These are phyloP conservation scores for Hirtodrosophila histrioides DNA, from an alignment of 2,888 invertebrate genomes.

Conservation along the genomic window DNA sequence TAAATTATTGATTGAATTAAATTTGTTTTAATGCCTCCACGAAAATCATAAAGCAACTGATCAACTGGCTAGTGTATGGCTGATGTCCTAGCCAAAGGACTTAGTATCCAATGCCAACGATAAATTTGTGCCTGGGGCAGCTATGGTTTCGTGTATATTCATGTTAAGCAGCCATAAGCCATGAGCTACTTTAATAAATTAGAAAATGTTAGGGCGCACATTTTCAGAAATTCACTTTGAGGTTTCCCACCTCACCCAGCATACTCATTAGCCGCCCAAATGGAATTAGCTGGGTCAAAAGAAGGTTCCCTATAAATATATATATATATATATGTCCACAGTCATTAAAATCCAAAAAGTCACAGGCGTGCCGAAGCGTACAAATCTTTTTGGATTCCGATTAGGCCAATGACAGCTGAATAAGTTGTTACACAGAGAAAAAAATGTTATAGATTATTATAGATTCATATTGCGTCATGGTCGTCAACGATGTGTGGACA, in stretches of 20 bases:
- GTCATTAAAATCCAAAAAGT: conserved; percentile 17
- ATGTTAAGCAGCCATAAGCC: conserved; percentile 48
- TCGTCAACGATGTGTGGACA: not conserved
- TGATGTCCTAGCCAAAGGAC: too few species aligned
- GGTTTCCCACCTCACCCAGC: not conserved
- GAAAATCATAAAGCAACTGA: too few species aligned
- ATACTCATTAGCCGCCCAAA: conserved; percentile 35
- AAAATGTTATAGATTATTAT: not conserved
- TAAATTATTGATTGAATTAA: too few species aligned
- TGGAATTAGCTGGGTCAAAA: conserved; percentile 21
- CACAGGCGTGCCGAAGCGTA: conserved; percentile 20
- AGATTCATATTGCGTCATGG: conserved; percentile 36
- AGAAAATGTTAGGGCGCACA: conserved; percentile 24
- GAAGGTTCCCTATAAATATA: conserved; percentile 19
- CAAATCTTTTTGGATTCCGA: conserved; percentile 25
- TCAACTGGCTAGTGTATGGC: too few species aligned
- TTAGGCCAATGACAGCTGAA: conserved; percentile 20
- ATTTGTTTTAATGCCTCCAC: too few species aligned
- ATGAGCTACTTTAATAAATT: conserved; percentile 33
- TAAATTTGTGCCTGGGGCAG: not conserved
- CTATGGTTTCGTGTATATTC: conserved; percentile 7
- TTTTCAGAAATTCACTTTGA: conserved; percentile 23
- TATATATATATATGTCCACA: conserved; percentile 7
- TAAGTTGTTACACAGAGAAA: conserved; percentile 33
- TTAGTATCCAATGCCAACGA: not conserved